Evolutionary conservation across 2,113 vertebrate genomes (phyloP).

Genomic region (Datnioides undecimradiatus): DNA sequence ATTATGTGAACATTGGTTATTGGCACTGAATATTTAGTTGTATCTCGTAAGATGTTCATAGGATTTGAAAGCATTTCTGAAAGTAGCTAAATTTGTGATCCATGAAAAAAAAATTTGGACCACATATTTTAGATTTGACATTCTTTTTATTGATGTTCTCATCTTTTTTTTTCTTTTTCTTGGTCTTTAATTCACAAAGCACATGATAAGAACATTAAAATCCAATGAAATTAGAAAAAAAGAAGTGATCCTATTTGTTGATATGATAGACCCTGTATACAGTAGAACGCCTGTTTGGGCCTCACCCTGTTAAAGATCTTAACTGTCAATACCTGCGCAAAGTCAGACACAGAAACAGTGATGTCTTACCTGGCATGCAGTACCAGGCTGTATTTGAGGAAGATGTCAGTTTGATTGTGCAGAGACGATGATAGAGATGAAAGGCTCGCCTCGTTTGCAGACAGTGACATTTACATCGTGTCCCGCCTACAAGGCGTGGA

Average conservation of each 20-base stretch:
- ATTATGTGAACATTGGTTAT: too few relatives aligned
- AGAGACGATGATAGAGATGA: slow-evolving; percentile 14
- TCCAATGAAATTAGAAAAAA: not conserved
- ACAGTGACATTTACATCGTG: slow-evolving; percentile 63
- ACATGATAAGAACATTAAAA: not conserved
- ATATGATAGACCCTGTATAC: not conserved
- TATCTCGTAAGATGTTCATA: not conserved
- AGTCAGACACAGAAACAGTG: not conserved
- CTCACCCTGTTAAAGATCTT: not conserved
- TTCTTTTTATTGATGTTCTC: not conserved
- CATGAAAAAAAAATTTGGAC: not conserved
- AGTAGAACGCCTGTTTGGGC: not conserved
- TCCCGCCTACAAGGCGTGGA: slow-evolving; percentile 81
- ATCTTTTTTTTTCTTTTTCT: not conserved
- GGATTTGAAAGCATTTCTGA: not conserved
- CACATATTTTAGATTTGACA: not conserved
- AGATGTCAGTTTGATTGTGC: slow-evolving; percentile 14
- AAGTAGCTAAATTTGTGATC: too few relatives aligned
- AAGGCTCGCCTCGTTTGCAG: slow-evolving; percentile 42
- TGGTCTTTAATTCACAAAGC: not conserved
- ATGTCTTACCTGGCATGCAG: not conserved
- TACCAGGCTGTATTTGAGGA: not conserved
- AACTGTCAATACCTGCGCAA: not conserved
- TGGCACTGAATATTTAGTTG: too few relatives aligned
- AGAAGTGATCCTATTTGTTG: not conserved